These are phyloP conservation scores for Chionoecetes opilio DNA, from an alignment of 1,140 invertebrate genomes.

Conservation along the genomic window DNA sequence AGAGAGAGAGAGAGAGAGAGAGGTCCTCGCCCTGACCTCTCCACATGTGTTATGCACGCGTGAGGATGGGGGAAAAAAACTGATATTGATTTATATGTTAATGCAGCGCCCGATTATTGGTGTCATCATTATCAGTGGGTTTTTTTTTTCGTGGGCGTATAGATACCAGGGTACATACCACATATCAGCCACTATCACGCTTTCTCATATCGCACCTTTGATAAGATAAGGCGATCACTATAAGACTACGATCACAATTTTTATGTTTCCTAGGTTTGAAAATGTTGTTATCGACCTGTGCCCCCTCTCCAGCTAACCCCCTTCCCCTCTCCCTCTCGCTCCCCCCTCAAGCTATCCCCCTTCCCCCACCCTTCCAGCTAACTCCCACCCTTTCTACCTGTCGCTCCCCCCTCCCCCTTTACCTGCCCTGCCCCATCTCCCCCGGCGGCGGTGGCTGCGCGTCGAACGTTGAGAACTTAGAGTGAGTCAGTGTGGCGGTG, in stretches of 20 bases:
- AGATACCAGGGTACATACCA: no score
- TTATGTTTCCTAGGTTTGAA: not conserved
- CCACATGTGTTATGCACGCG: not conserved
- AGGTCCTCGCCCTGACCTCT: no score
- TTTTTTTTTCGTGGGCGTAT: no score
- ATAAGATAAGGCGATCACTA: no score
- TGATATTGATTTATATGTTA: no score
- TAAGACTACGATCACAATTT: not conserved
- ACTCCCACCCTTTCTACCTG: not conserved
- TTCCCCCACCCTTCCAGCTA: not conserved
- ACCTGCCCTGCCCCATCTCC: not conserved
- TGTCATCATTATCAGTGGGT: not conserved
- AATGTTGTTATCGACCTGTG: slow-evolving; percentile 42
- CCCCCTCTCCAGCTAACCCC: slow-evolving; percentile 51
- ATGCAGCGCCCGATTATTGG: not conserved
- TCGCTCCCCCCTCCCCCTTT: not conserved
- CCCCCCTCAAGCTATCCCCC: not conserved
- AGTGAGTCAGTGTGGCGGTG: slow-evolving; percentile 63
- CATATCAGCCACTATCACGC: not conserved
- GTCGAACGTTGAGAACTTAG: slow-evolving; percentile 37
- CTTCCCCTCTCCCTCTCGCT: not conserved
- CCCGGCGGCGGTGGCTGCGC: not conserved
- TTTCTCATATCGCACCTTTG: slow-evolving; percentile 10
- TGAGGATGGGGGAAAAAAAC: not conserved
- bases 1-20: no score